A percentile compares a stretch with the other conserved stretches of the same genome.
Conservation (phyloP, 2,888 invertebrate genomes). For the Eumerus sabulonum region DNA sequence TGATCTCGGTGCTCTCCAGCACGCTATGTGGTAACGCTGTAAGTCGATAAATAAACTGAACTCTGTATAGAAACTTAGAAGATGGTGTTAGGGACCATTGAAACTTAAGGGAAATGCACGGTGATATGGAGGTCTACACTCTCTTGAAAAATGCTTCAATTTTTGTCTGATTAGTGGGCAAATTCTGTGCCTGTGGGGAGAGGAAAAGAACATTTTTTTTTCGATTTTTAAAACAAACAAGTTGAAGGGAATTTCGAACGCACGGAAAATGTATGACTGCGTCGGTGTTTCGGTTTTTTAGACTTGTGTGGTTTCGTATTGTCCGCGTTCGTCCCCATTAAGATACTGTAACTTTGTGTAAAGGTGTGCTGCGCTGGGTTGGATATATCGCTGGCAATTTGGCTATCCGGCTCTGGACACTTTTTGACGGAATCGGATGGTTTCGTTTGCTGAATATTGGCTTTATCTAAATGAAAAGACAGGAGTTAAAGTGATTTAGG, state of each 20-base stretch:
- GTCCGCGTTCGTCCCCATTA: constrained; percentile 4
- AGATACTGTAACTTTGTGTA: constrained; percentile 14
- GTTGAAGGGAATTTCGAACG: not conserved
- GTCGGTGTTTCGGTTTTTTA: constrained; percentile 9
- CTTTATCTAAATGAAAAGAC: constrained; percentile 14
- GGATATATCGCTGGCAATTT: no score
- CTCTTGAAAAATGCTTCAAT: constrained; percentile 60
- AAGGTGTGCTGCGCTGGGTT: constrained; percentile 6
- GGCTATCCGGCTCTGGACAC: no score
- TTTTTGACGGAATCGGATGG: not conserved
- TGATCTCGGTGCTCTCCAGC: no score
- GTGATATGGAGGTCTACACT: not conserved
- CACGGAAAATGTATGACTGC: constrained; percentile 25
- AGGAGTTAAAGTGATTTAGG: no score
- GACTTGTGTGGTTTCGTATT: constrained; percentile 8
- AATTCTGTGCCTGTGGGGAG: not conserved
- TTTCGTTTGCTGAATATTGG: constrained; percentile 22
- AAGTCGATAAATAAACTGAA: no score
- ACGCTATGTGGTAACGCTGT: no score
- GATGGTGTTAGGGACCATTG: no score
- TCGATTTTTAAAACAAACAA: no score
- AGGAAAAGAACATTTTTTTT: not conserved
- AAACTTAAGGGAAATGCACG: no score
- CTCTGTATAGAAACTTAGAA: no score
- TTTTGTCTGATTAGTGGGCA: constrained; percentile 49